Evolutionary conservation across 2,797 vertebrate genomes (phyloP).

Genomic region (Sebastes wilsoni): DNA sequence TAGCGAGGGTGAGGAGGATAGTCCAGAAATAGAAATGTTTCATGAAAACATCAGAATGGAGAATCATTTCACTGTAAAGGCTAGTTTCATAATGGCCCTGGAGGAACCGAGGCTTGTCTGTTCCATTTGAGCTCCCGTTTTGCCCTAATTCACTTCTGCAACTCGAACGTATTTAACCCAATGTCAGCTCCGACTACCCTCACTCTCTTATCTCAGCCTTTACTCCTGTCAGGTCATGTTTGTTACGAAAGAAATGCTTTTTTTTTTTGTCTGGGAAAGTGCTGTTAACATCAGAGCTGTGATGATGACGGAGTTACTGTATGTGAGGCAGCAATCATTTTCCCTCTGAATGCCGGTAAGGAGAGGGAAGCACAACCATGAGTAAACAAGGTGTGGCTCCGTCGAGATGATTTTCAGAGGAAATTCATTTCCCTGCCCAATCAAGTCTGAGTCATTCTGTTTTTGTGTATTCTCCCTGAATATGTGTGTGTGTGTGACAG

Average conservation of each 20-base stretch:
- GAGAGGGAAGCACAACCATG: conserved; percentile 5
- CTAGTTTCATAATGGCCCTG: conserved; percentile 70
- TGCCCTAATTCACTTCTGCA: conserved; percentile 73
- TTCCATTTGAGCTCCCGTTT: conserved; percentile 69
- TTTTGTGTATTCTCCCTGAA: conserved; percentile 42
- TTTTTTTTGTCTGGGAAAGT: conserved; percentile 40
- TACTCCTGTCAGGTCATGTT: conserved; percentile 73
- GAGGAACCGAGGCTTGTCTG: conserved; percentile 70
- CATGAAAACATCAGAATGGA: conserved; percentile 73
- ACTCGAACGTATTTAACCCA: conserved; percentile 74
- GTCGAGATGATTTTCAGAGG: conserved; percentile 35
- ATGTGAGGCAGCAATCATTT: conserved; percentile 59
- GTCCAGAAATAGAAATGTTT: conserved; percentile 76
- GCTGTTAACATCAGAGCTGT: conserved; percentile 52
- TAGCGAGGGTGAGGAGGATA: conserved; percentile 57
- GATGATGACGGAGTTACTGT: conserved; percentile 61
- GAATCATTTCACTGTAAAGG: conserved; percentile 71
- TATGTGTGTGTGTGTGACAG: conserved; percentile 37
- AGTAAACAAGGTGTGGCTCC: conserved; percentile 65
- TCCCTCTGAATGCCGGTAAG: conserved; percentile 35
- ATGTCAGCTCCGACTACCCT: conserved; percentile 64
- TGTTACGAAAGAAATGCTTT: conserved; percentile 69
- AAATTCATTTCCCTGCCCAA: conserved; percentile 40
- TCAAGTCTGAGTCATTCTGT: conserved; percentile 51
- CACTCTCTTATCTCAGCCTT: conserved; percentile 59